A percentile compares a stretch with the other conserved stretches of the same genome.
Conservation (phyloP, 2,888 invertebrate genomes). For the Mechanitis messenoides region DNA sequence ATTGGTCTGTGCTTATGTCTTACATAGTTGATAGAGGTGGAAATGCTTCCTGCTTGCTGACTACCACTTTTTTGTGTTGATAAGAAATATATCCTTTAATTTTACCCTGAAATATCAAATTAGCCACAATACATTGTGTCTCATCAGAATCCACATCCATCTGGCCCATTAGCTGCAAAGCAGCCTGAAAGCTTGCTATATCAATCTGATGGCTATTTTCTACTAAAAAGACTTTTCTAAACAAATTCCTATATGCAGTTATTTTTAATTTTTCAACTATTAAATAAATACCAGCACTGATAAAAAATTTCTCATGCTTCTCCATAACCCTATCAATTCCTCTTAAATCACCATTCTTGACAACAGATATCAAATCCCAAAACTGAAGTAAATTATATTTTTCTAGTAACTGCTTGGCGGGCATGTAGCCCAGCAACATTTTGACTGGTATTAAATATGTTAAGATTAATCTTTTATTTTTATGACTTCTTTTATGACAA, state of each 20-base stretch:
- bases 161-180: slow-evolving; percentile 87
- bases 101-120: slow-evolving; percentile 96
- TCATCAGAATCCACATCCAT: slow-evolving; percentile 94
- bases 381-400: slow-evolving; percentile 95
- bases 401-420: slow-evolving; percentile 84
- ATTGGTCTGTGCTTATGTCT: slow-evolving; percentile 28
- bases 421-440: slow-evolving; percentile 97
- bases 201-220: slow-evolving; percentile 92
- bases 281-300: slow-evolving; percentile 96
- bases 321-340: slow-evolving; percentile 90
- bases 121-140: slow-evolving; percentile 96
- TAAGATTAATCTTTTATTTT: slow-evolving; percentile 93
- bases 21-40: slow-evolving; percentile 83
- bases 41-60: slow-evolving; percentile 98
- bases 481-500: slow-evolving; percentile 86
- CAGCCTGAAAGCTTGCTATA: slow-evolving; percentile 87
- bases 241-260: slow-evolving; percentile 95
- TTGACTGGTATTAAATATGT: slow-evolving; percentile 98
- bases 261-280: slow-evolving; percentile 97
- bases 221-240: slow-evolving; percentile 90
- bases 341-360: slow-evolving; percentile 92
- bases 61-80: slow-evolving; percentile 97
- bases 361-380: slow-evolving; percentile 90
- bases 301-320: slow-evolving; percentile 93
- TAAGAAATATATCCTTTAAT: slow-evolving; percentile 99